Base-by-base conservation (phyloP, 1,140 invertebrate genomes). In the Heterodera schachtii region DNA sequence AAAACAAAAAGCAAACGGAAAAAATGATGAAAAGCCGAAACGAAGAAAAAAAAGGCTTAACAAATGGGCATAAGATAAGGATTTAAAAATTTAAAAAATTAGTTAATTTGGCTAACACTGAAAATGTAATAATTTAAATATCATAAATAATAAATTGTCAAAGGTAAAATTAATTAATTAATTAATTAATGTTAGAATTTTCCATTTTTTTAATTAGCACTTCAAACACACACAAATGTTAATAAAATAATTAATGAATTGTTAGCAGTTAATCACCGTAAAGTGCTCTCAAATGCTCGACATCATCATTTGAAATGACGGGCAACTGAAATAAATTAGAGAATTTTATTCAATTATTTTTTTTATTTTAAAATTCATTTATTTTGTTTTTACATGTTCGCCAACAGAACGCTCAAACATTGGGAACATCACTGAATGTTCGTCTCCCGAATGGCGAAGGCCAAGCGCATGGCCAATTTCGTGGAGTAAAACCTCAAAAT, bases 391-490 rank as follows among this genome's bases (percentile, higher is more conserved):
- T 60, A 60, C 57, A 60, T 60, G 87, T 41, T 84, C 83, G 0
- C 84, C 86, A 19, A 46, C 31, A 8, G 64, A 21, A 43, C 85
- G 71, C 71, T 85, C 82, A 69, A 85, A 86, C 21, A 85, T 75
- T n/a, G 84, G 84, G 66, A 84, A 87, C 84, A 85, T 85, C 11
- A 85, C 86, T 43, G 84, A 85, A 66, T 76, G 73, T 31, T 43
- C 52, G 71, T 87, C 85, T 6, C 66, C 66, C 19, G 84, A 81
- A 75, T 85, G 84, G 41, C 64, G 57, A 43, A 85, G 78, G 8
- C 84, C 86, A 7, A 85, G 83, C 43, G 86, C 73, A 78, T 85
- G 84, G 16, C 84, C 84, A 78, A 85, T 87, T 67, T 87, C 86
- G 78, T 85, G 84, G 21, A 85, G 64, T 8, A 85, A 41, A 1